These are phyloP conservation scores for Bergia sp. DNA, from an alignment of 92 coral and sea anemone species.

Conservation along the genomic window DNA sequence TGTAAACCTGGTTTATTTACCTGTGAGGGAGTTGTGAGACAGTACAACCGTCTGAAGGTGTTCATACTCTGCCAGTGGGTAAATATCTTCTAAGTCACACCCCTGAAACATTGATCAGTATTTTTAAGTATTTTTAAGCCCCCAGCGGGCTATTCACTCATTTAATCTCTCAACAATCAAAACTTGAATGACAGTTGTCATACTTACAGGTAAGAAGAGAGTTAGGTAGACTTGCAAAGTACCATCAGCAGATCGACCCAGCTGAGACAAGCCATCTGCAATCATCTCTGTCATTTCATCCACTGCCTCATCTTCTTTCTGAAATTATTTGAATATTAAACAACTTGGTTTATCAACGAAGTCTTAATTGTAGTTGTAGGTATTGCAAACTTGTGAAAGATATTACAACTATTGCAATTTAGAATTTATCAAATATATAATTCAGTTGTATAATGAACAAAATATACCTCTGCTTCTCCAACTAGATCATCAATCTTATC, in stretches of 20 bases:
- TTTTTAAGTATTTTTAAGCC: background rate
- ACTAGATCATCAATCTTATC: background rate
- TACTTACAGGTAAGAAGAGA: constrained; percentile 83
- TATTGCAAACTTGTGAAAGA: background rate
- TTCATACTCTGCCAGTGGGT: constrained; percentile 64
- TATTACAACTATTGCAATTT: background rate
- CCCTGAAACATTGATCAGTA: constrained; percentile 57
- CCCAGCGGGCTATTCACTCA: background rate
- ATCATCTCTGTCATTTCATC: constrained; percentile 73
- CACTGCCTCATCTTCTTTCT: constrained; percentile 63
- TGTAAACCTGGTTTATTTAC: constrained; percentile 38
- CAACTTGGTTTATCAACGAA: too few species aligned
- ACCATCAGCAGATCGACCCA: constrained; percentile 98
- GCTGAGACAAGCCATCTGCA: constrained; percentile 94
- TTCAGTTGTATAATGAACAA: background rate
- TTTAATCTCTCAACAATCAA: background rate
- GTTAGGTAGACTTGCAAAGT: constrained; percentile 91
- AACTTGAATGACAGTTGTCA: too few species aligned
- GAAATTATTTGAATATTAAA: constrained; percentile 39
- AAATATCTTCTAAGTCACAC: constrained; percentile 75
- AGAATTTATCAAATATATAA: too few species aligned
- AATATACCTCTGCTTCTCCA: constrained; percentile 17
- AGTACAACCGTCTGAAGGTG: constrained; percentile 87
- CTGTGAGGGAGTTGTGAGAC: constrained; percentile 90
- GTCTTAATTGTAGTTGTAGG: too few species aligned